Evolutionary conservation across 1,140 invertebrate species (phyloP).

Genomic region (Macrotrachela quadricornifera): DNA sequence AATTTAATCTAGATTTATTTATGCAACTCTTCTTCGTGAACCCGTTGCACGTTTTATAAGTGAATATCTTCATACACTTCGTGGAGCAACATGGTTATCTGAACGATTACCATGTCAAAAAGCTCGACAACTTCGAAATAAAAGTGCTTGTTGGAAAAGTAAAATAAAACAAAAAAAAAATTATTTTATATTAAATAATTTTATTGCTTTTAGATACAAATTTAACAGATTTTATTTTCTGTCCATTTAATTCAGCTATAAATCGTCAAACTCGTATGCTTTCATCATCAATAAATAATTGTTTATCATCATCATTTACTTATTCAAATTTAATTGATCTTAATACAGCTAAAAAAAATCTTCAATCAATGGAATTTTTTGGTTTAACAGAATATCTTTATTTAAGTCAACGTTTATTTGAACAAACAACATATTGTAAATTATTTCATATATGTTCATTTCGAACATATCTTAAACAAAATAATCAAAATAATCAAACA

Average conservation of each 20-base stretch:
- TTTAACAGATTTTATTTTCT: constrained; percentile 63
- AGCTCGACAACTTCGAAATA: too few species aligned
- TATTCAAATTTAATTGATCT: constrained; percentile 50
- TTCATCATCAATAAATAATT: constrained; percentile 42
- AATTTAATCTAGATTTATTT: constrained; percentile 20
- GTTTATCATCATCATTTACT: constrained; percentile 40
- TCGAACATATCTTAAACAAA: not conserved
- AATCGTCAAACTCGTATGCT: constrained; percentile 93
- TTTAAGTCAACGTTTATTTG: constrained; percentile 29
- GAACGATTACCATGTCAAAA: constrained; percentile 15
- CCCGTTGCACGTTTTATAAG: constrained; percentile 62
- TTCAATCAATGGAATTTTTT: constrained; percentile 83
- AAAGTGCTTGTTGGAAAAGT: too few species aligned
- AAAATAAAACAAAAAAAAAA: too few species aligned
- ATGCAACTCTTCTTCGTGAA: constrained; percentile 57
- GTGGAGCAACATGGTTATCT: constrained; percentile 78
- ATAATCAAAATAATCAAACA: constrained; percentile 48
- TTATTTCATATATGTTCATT: not conserved
- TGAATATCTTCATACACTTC: constrained; percentile 77
- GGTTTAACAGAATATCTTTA: constrained; percentile 84
- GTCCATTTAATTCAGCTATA: constrained; percentile 70
- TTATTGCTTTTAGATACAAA: not conserved
- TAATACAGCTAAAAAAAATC: constrained; percentile 76
- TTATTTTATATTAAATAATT: too few species aligned
- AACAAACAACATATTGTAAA: not conserved